phyloP scores from a whole-genome alignment of 2,797 vertebrate species.

The Chelon auratus region DNA sequence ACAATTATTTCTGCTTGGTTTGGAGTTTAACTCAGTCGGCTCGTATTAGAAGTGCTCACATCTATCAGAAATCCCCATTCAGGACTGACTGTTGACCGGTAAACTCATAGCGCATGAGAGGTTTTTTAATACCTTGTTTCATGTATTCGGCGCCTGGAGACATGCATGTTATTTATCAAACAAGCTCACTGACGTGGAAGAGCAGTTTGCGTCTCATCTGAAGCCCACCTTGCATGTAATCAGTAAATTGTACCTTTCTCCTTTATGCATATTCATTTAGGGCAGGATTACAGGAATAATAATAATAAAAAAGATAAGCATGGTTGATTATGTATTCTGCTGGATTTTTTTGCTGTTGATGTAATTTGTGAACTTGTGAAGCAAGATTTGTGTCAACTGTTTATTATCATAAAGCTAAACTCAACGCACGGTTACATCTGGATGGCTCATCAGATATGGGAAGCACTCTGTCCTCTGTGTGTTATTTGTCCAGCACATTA shows the following conservation, averaged over 20 bases:
- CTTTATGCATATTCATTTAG: slow-evolving; percentile 37
- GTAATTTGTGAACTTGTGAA: background rate
- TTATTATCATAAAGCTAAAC: background rate
- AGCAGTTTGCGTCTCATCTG: slow-evolving; percentile 43
- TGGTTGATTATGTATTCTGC: background rate
- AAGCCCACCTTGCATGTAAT: slow-evolving; percentile 54
- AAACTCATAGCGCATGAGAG: slow-evolving; percentile 29
- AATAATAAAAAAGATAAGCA: background rate
- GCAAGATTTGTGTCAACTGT: background rate
- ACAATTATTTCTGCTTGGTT: slow-evolving; percentile 39
- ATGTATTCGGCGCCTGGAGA: slow-evolving; percentile 36
- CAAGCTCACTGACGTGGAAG: slow-evolving; percentile 51
- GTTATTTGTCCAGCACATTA: background rate
- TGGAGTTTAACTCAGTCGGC: slow-evolving; percentile 41
- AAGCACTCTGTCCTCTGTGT: background rate
- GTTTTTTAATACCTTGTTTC: slow-evolving; percentile 27
- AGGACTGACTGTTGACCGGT: slow-evolving; percentile 37
- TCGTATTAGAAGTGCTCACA: slow-evolving; percentile 34
- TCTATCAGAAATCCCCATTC: slow-evolving; percentile 40
- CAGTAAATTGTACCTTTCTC: slow-evolving; percentile 32
- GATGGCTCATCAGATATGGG: background rate
- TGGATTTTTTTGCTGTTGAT: background rate
- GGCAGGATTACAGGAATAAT: slow-evolving; percentile 23
- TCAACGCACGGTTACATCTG: slow-evolving; percentile 9
- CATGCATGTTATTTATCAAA: slow-evolving; percentile 57